Conservation (phyloP, 2,888 invertebrate genomes). For the Drosophila pegasa region DNA sequence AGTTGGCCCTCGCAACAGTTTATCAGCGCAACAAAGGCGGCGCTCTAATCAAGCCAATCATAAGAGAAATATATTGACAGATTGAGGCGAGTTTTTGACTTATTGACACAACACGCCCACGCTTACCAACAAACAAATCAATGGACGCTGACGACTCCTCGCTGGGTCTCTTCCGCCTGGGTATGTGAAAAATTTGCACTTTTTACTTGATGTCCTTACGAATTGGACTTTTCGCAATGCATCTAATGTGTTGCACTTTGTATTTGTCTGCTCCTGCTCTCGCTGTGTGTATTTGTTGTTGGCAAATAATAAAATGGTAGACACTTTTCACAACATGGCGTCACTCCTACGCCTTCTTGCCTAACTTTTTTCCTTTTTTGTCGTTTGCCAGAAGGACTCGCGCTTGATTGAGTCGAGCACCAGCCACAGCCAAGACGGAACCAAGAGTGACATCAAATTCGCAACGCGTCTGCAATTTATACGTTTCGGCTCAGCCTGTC, state of each 20-base stretch:
- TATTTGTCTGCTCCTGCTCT: constrained; percentile 28
- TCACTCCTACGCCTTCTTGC: constrained; percentile 69
- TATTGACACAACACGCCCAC: constrained; percentile 63
- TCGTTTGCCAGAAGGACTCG: constrained; percentile 33
- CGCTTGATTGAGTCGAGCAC: constrained; percentile 32
- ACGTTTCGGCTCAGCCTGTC: constrained; percentile 26
- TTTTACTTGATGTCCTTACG: constrained; percentile 12
- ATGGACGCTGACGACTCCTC: constrained; percentile 37
- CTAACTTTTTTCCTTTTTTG: constrained; percentile 6
- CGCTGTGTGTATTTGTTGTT: constrained; percentile 20
- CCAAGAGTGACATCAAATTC: constrained; percentile 65
- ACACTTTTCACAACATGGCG: constrained; percentile 79
- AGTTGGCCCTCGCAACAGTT: constrained; percentile 34
- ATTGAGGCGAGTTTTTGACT: constrained; percentile 23
- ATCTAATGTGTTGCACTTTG: constrained; percentile 38
- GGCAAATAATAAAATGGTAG: constrained; percentile 59
- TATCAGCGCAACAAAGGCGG: constrained; percentile 27
- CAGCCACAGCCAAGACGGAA: constrained; percentile 67
- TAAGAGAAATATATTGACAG: constrained; percentile 18
- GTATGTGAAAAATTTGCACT: constrained; percentile 44
- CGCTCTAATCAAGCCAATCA: constrained; percentile 31
- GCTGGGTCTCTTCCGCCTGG: constrained; percentile 5
- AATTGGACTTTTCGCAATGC: constrained; percentile 8
- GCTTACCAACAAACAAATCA: constrained; percentile 69
- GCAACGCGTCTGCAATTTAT: constrained; percentile 57